phyloP scores from a whole-genome alignment of 2,888 invertebrate species.

The Acleris cristana region DNA sequence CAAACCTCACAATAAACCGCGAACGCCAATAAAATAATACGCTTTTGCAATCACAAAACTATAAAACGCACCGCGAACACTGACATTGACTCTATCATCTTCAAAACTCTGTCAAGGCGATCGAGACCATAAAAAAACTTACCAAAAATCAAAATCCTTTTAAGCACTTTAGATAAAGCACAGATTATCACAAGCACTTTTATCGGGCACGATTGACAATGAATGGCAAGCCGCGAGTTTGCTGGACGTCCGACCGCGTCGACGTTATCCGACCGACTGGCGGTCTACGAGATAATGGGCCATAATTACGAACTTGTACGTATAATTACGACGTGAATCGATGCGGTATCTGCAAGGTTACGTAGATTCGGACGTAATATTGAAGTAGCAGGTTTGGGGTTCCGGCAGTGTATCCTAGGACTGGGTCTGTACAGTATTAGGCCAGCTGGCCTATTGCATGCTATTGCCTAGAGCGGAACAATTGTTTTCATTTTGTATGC shows the following conservation, averaged over 20 bases:
- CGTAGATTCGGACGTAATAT: conserved; percentile 12
- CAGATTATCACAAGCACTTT: conserved; percentile 12
- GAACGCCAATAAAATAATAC: no score
- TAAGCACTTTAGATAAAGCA: neutral
- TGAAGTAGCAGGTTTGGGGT: neutral
- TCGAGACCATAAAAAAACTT: neutral
- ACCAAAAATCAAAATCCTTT: conserved; percentile 13
- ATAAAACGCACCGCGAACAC: neutral
- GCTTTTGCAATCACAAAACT: neutral
- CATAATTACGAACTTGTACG: conserved; percentile 6
- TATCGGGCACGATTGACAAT: neutral
- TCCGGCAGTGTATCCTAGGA: no score
- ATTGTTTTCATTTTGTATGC: no score
- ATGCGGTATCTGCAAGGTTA: conserved; percentile 24
- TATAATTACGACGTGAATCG: conserved; percentile 13
- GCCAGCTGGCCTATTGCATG: no score
- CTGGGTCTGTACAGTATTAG: no score
- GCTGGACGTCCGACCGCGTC: conserved; percentile 7
- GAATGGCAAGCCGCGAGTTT: neutral
- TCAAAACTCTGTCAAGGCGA: conserved; percentile 16
- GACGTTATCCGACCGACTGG: conserved; percentile 12
- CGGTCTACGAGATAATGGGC: conserved; percentile 17
- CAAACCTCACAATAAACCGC: no score
- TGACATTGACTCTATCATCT: neutral
- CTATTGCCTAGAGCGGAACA: no score